These are phyloP conservation scores for Gallinago media DNA, from an alignment of 2,113 vertebrate species.

Conservation along the genomic window DNA sequence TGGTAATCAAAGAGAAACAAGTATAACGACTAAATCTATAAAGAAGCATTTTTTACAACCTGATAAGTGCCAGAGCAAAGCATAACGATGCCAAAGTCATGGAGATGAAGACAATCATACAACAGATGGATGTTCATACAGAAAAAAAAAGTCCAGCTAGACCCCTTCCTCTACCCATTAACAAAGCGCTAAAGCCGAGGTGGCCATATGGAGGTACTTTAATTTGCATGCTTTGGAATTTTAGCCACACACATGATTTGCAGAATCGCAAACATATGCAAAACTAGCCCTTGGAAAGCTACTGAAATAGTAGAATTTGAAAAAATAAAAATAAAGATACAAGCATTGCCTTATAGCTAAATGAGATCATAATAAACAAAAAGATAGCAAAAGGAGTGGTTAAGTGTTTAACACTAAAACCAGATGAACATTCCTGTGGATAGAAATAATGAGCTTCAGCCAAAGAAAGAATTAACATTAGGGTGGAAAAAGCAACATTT, in stretches of 20 bases:
- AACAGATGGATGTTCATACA: background rate
- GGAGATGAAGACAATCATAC: background rate
- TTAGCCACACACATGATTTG: background rate
- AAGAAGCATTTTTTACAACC: background rate
- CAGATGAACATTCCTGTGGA: background rate
- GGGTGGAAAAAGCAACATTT: background rate
- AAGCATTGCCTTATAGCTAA: background rate
- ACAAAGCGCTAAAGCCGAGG: background rate
- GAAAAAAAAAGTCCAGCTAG: background rate
- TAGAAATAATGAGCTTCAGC: background rate
- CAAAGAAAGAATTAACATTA: background rate
- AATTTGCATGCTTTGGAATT: background rate
- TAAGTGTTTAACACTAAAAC: background rate
- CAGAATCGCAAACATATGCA: background rate
- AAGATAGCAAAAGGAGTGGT: background rate
- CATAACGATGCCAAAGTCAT: background rate
- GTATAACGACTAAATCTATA: background rate
- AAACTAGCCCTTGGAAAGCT: background rate
- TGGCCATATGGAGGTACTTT: background rate
- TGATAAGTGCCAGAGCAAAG: background rate
- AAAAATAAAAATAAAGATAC: background rate
- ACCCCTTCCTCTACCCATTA: background rate
- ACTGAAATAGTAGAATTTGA: background rate
- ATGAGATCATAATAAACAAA: background rate
- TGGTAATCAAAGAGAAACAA: slow-evolving; percentile 17